Base-by-base conservation (phyloP, 2,888 invertebrate genomes). In the Heliconius ethilla region DNA sequence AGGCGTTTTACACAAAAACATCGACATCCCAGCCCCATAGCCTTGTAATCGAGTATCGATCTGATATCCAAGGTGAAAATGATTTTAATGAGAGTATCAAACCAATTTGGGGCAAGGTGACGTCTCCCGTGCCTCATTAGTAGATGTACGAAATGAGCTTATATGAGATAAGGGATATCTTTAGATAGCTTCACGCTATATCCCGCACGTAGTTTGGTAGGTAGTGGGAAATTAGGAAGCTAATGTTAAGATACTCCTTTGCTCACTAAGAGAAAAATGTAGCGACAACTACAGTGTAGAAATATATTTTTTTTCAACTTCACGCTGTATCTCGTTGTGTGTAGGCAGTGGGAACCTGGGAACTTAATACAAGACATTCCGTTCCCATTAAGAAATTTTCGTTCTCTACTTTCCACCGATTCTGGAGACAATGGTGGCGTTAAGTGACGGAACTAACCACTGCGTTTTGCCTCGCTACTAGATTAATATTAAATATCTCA, bases 61-160 rank as follows among this genome's bases (percentile, higher is more conserved):
- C 67, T 67, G 55, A 22, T 27, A 45, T 72, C 75, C 74, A 76
- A 78, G 66, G 76, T 70, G 78, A 76, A 80, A 70, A 70, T 51
- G 74, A 70, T 80, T 76, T 76, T 70, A 76, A 78, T 78, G 76
- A 70, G 78, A 78, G 67, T 74, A 78, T 73, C 76, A 45, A 45
- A 25, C 40, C 75, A 75, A 73, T 70, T 73, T 67, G 74, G 75
- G 59, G 66, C 72, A 75, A 80, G 79, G 78, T 80, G 67, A 66
- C 73, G 66, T 63, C 51, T 73, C 55, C 70, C 70, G 76, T 72
- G 10, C 33, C 62, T 77, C 73, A 77, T 77, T 77, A 74, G 67
- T 73, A 77, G 51, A 73, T 40, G 25, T 67, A 74, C 55, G 33
- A 9, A 69, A n/a, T 72, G 9, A 33, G 55, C 33, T 33, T 55